Evolutionary conservation across 1,140 invertebrate genomes (phyloP), one percentile per base, ranked within the genome.

Genomic region (Subanguina moxae): DNA sequence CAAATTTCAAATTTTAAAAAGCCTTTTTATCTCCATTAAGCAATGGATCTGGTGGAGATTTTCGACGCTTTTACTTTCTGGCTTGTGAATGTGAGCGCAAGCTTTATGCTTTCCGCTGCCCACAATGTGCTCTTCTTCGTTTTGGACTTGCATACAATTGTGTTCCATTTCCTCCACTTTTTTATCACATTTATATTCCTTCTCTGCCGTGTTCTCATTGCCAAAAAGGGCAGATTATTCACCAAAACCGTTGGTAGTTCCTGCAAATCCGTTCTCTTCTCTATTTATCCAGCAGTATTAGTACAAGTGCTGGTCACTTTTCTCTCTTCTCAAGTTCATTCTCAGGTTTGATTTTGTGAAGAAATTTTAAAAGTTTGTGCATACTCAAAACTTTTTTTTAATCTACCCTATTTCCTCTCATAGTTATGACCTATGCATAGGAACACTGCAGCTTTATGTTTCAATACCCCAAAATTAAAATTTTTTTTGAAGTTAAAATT

Each of bases 101-200:
- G 65, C 9, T 76, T 76, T 42, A 58, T 76, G 48, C 61, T 78
- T 42, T 78, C 74, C 1, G 74, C 74, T 7, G 72, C 74, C 7
- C 74, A 76, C 57, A 76, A 76, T 63, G 74, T 70, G 0, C 61
- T 76, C 5, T 78, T 65, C 27, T 76, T 75, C 57, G 74, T 76
- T 57, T 32, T 76, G 28, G 72, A 75, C 30, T 48, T 65, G 23
- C 61, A 71, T 15, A 78, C 75, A 17, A 65, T 64, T 13, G 66
- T 78, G 30, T 46, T 78, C 28, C 74, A 76, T 57, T 76, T 76
- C 64, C 42, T 76, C n/a, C 76, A 76, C 52, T 56, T 75, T 63
- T 65, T 68, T n/a, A 21, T 28, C 23, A 64, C 74, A 9, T 71
- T 74, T 57, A 19, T 78, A 7, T 64, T 73, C 21, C 56, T 76